Conservation (phyloP, 2,888 invertebrate species). For the Phragmatobia fuliginosa region DNA sequence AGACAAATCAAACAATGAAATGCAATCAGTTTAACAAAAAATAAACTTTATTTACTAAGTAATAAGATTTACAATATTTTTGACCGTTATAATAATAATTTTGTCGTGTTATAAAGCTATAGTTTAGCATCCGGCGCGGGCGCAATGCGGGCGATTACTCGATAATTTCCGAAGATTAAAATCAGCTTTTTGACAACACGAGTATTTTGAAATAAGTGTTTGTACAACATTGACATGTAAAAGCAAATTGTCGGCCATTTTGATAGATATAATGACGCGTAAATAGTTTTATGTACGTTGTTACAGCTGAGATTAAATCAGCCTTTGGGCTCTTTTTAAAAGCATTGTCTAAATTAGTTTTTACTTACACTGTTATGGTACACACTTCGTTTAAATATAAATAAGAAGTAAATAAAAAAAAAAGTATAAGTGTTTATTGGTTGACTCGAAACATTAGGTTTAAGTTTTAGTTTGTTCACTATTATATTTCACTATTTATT, state of each 20-base stretch:
- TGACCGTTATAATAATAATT: slow-evolving; percentile 11
- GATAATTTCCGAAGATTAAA: slow-evolving; percentile 82
- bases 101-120: slow-evolving; percentile 60
- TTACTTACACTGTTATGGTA: background rate
- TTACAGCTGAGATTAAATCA: slow-evolving; percentile 42
- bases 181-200: slow-evolving; percentile 81
- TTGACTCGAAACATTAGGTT: background rate
- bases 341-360: slow-evolving; percentile 37
- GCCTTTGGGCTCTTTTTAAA: slow-evolving; percentile 40
- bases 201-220: slow-evolving; percentile 65
- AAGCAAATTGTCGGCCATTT: slow-evolving; percentile 49
- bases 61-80: slow-evolving; percentile 40
- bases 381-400: background rate
- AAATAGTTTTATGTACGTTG: slow-evolving; percentile 33
- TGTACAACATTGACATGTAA: slow-evolving; percentile 56
- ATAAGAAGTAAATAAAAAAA: background rate
- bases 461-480: background rate
- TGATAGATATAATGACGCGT: slow-evolving; percentile 44
- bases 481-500: no score
- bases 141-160: slow-evolving; percentile 83
- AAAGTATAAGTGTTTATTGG: background rate
- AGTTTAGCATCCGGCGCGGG: slow-evolving; percentile 81
- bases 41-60: slow-evolving; percentile 30
- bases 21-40: slow-evolving; percentile 18
- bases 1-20: slow-evolving; percentile 44